Base-by-base conservation (phyloP, 2,797 vertebrate genomes). In the Chiroxiphia lanceolata region DNA sequence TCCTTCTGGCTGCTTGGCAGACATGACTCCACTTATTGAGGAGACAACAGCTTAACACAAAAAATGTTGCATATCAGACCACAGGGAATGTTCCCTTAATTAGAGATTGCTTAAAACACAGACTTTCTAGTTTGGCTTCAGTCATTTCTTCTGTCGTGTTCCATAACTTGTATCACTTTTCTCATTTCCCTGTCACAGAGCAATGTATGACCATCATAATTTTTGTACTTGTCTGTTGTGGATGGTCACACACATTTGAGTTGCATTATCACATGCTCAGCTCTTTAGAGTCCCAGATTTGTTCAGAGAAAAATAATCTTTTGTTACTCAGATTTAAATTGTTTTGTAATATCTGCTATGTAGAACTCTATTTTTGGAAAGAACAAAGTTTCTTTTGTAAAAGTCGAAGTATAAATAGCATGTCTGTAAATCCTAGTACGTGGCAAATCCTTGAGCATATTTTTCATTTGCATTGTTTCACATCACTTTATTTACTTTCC, bases 311-410 rank as follows among this genome's bases (percentile, higher is more conserved):
- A 83, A 93, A 64, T 31, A 45, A 44, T 21, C 4, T 75, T 80
- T 22, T n/a, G 3, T 76, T 63, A 47, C 8, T 87, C 22, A 19
- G 11, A 36, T 61, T 25, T 7, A 84, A 80, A 45, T 29, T 29
- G 13, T 27, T 81, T 59, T 76, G 11, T 60, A 25, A 21, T 59
- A 51, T 10, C 27, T 69, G 34, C 29, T 81, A 18, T 61, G 36
- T 71, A 44, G 36, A 68, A 42, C 38, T 75, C 15, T 42, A 1
- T 47, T 76, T 11, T 83, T 87, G 22, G n/a, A 70, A 94, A 74
- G 26, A 74, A 67, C 0, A 0, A 1, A 1, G 5, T 18, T 34
- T 51, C 31, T 67, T 77, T 31, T 64, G 9, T 80, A 38, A 76
- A 76, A 60, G 20, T 10, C 0, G 2, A 51, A n/a, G 31, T 82